Base-by-base conservation (phyloP, 2,888 invertebrate genomes). In the Panopea generosa region DNA sequence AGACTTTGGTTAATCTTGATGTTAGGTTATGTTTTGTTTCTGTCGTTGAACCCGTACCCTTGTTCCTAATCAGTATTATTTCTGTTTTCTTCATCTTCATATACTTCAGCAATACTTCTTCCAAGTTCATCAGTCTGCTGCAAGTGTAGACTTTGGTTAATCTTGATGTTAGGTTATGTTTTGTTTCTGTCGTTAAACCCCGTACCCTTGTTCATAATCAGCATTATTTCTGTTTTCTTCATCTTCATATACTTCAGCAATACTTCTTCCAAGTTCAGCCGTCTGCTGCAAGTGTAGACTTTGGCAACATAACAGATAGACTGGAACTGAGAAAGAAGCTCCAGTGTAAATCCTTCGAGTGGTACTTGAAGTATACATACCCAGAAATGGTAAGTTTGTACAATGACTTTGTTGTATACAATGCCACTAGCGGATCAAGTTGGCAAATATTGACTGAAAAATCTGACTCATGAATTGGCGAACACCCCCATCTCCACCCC, bases 341-440 rank as follows among this genome's bases (percentile, higher is more conserved):
- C 0, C 93, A 95, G 11, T 98, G 98, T 92, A 95, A 96, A 83
- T 94, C 95, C 26, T 98, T 98, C 92, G 94, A 95, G 69, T 98
- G 98, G 98, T 98, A 97, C 89, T 92, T 98, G 82, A 95, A 96
- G 62, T 95, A 95, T 77, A 94, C 98, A 2, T 98, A 98, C 60
- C 91, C 91, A n/a, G 88, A 91, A 79, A 87, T 86, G 85, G 86
- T 86, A 73, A 60, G 26, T 22, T 16, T 45, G 16, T 9, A 27
- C 18, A 40, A n/a, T n/a, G n/a, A n/a, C 18, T 24, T 22, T 53
- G 9, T 24, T 27, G 6, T 53, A 18, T 27, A 53, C 16, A 24
- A 18, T 24, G 22, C 14, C n/a, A 2, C 1, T 52, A 16, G 1
- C 9, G n/a, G 20, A 49, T 49, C 7, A 22, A 1, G 7, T 49